Conservation (phyloP, 2,888 invertebrate genomes). For the Chrysolina oricalcia region DNA sequence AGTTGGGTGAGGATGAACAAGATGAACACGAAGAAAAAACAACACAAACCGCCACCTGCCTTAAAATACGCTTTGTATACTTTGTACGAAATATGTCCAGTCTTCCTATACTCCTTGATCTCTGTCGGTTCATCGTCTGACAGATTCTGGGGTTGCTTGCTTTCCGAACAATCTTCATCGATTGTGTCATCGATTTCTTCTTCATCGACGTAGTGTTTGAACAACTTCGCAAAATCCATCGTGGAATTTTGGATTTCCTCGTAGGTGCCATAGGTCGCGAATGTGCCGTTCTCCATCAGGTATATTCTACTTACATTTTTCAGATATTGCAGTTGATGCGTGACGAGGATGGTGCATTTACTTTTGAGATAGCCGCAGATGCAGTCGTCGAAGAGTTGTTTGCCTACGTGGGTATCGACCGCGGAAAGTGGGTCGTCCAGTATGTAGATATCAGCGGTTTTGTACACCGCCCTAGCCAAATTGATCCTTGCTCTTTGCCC, state of each 20-base stretch:
- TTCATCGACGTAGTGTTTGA: constrained; percentile 68
- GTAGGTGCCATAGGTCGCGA: constrained; percentile 70
- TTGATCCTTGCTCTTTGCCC: constrained; percentile 88
- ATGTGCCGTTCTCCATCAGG: constrained; percentile 78
- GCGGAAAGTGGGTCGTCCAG: constrained; percentile 88
- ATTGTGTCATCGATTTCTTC: constrained; percentile 55
- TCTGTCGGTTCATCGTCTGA: constrained; percentile 55
- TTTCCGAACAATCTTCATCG: constrained; percentile 47
- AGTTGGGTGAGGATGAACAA: constrained; percentile 81
- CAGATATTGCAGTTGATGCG: constrained; percentile 88
- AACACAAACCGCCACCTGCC: constrained; percentile 81
- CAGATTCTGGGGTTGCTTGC: constrained; percentile 43
- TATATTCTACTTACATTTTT: constrained; percentile 79
- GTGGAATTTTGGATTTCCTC: constrained; percentile 72
- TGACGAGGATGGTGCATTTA: constrained; percentile 84
- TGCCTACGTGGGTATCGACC: constrained; percentile 85
- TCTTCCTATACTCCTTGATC: constrained; percentile 59
- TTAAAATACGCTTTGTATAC: constrained; percentile 82
- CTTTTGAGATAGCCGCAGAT: constrained; percentile 74
- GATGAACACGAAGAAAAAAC: constrained; percentile 76
- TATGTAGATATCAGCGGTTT: constrained; percentile 84
- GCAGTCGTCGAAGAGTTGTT: constrained; percentile 84
- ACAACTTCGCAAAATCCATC: constrained; percentile 73
- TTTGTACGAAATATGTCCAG: constrained; percentile 72
- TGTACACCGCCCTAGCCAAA: constrained; percentile 84